phyloP scores from a whole-genome alignment of 2,888 invertebrate species.

The Chromoteleia sp. region DNA sequence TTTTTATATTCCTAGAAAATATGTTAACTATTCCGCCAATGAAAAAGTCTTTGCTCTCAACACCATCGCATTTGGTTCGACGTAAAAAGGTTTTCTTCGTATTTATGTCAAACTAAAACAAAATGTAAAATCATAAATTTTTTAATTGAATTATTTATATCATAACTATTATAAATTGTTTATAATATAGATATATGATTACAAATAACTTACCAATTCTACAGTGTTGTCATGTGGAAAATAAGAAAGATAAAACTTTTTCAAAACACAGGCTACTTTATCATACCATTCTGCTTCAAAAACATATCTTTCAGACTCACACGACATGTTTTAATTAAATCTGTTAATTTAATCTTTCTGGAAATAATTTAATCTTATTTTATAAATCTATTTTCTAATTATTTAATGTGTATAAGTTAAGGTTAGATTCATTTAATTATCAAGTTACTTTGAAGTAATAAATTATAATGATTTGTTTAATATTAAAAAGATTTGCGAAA shows the following conservation, averaged over 20 bases:
- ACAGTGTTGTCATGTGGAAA: slow-evolving; percentile 91
- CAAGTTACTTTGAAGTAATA: too few relatives aligned
- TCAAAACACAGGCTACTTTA: slow-evolving; percentile 89
- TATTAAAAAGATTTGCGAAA: too few relatives aligned
- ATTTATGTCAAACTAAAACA: slow-evolving; percentile 87
- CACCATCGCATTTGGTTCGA: slow-evolving; percentile 88
- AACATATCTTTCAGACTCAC: slow-evolving; percentile 78
- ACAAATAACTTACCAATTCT: slow-evolving; percentile 89
- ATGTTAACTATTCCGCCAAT: slow-evolving; percentile 90
- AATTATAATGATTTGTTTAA: too few relatives aligned
- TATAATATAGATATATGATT: slow-evolving; percentile 13
- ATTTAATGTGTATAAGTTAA: too few relatives aligned
- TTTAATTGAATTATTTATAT: neutral
- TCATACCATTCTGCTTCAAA: slow-evolving; percentile 96
- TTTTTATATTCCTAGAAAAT: slow-evolving; percentile 90
- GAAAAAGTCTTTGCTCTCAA: slow-evolving; percentile 89
- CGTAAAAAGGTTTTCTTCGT: slow-evolving; percentile 88
- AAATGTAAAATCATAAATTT: slow-evolving; percentile 16
- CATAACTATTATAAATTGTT: too few relatives aligned
- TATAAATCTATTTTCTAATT: too few relatives aligned
- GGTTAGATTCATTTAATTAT: too few relatives aligned
- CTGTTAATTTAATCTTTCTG: neutral
- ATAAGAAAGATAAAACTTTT: slow-evolving; percentile 91
- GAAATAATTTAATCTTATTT: neutral
- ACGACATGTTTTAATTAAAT: slow-evolving; percentile 47